Evolutionary conservation across 2,888 invertebrate species (phyloP).

Genomic region (Fabriciana adippe): DNA sequence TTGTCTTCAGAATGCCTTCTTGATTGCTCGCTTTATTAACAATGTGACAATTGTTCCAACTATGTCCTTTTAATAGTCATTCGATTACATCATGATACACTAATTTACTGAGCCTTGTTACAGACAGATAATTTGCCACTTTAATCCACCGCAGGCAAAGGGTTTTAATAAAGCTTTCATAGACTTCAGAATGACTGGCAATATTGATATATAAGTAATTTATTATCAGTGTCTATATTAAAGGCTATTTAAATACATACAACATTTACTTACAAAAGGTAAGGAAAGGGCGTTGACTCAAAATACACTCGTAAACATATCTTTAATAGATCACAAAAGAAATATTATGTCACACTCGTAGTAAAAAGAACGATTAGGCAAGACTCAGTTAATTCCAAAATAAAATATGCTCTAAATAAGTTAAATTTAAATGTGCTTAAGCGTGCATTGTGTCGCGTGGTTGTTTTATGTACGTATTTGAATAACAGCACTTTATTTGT

Average conservation of each 20-base stretch:
- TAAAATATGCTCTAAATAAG: constrained; percentile 11
- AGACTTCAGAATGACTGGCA: constrained; percentile 1
- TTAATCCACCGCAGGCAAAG: constrained; percentile 10
- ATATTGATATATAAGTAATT: constrained; percentile 17
- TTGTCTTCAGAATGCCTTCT: constrained; percentile 16
- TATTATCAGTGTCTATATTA: background rate
- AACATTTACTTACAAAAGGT: background rate
- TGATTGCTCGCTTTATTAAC: constrained; percentile 24
- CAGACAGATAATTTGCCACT: constrained; percentile 19
- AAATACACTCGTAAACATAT: too few species aligned
- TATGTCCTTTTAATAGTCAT: background rate
- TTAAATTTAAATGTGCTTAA: constrained; percentile 31
- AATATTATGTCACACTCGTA: too few species aligned
- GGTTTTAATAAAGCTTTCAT: constrained; percentile 14
- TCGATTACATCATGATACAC: constrained; percentile 6
- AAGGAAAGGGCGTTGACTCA: background rate
- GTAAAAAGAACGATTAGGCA: background rate
- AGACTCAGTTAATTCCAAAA: background rate
- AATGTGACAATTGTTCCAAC: background rate
- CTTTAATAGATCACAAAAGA: too few species aligned
- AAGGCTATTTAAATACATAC: background rate
- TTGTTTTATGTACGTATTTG: constrained; percentile 39
- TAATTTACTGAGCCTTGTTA: constrained; percentile 3
- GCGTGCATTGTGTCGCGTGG: constrained; percentile 25
- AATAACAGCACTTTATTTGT: constrained; percentile 41